A percentile compares a stretch with the other conserved stretches of the same genome.
Evolutionary conservation across 37 sponge, comb jelly and placozoan species (phyloP).

Genomic region (Geodia barretti): DNA sequence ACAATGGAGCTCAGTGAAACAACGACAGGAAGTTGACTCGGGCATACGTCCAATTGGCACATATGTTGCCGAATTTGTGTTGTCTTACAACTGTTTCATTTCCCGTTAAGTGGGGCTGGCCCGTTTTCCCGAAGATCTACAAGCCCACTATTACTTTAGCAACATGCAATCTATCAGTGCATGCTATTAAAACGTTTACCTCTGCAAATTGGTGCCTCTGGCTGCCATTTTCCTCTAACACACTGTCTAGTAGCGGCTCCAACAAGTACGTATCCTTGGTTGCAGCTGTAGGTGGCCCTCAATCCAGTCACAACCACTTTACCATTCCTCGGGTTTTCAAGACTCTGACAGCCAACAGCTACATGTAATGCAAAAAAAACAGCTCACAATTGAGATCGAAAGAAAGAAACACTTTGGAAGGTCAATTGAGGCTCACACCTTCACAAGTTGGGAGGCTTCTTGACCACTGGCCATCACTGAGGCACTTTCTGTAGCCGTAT

Average conservation of each 20-base stretch:
- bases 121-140: too few species aligned
- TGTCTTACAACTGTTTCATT: too few species aligned
- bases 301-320: background rate
- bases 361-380: background rate
- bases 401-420: background rate
- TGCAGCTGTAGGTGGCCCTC: slow-evolving; percentile 44
- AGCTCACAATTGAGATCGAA: too few species aligned
- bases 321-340: slow-evolving; percentile 12
- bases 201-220: slow-evolving; percentile 42
- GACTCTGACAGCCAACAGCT: slow-evolving; percentile 4
- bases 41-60: background rate
- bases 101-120: too few species aligned
- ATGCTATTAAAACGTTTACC: slow-evolving; percentile 17
- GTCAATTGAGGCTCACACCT: background rate
- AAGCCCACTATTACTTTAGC: too few species aligned
- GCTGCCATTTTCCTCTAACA: slow-evolving; percentile 41
- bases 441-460: slow-evolving; percentile 24
- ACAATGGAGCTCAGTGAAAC: background rate
- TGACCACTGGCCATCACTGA: slow-evolving; percentile 21
- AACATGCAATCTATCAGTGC: too few species aligned
- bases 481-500: slow-evolving; percentile 18
- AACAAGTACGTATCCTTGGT: slow-evolving; percentile 20
- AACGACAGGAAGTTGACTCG: background rate
- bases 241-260: slow-evolving; percentile 39
- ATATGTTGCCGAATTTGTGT: background rate